Evolutionary conservation across 1,140 invertebrate species (phyloP).

Genomic region (Proctacanthus coquilletti): DNA sequence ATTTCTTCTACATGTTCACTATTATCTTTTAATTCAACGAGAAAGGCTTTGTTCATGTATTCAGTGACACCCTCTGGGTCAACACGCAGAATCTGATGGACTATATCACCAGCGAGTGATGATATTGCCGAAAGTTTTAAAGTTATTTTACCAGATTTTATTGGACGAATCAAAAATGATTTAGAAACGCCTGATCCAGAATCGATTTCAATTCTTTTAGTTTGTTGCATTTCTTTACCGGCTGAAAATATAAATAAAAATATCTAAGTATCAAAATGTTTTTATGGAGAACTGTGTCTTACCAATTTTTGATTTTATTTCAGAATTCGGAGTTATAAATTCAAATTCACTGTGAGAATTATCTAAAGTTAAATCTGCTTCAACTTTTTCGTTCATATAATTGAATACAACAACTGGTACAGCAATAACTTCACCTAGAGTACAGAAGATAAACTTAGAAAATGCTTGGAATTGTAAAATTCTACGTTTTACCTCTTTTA

Average conservation of each 20-base stretch:
- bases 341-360: slow-evolving; percentile 66
- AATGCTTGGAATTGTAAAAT: too few species aligned
- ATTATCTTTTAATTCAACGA: slow-evolving; percentile 51
- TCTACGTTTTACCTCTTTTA: slow-evolving; percentile 47
- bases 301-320: too few species aligned
- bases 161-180: slow-evolving; percentile 67
- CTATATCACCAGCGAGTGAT: slow-evolving; percentile 52
- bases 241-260: too few species aligned
- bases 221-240: too few species aligned
- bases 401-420: slow-evolving; percentile 27
- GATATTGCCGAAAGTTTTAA: slow-evolving; percentile 58
- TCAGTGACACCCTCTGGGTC: slow-evolving; percentile 66
- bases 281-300: too few species aligned
- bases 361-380: slow-evolving; percentile 67
- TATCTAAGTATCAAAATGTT: too few species aligned
- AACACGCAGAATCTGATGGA: slow-evolving; percentile 53
- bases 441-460: too few species aligned
- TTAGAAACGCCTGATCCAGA: slow-evolving; percentile 53
- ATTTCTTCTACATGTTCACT: slow-evolving; percentile 39
- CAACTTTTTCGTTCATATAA: slow-evolving; percentile 45
- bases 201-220: slow-evolving; percentile 43
- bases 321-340: too few species aligned
- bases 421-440: slow-evolving; percentile 26
- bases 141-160: slow-evolving; percentile 51
- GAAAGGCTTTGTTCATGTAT: slow-evolving; percentile 56